Evolutionary conservation across 2,888 invertebrate species (phyloP), one percentile per base, ranked within the genome.

Genomic region (Seira musarum): DNA sequence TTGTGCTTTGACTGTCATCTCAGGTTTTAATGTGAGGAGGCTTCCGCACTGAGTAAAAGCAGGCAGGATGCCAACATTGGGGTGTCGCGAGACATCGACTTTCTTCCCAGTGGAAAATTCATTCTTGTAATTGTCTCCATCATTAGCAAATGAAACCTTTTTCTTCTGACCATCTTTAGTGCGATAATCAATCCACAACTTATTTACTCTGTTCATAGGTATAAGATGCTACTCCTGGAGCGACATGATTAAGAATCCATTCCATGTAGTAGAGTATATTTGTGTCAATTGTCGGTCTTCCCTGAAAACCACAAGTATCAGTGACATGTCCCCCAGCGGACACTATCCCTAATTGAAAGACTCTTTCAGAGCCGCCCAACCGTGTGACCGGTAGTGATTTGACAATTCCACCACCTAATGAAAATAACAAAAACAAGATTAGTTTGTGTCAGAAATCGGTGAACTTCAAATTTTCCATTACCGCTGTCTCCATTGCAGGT

Each of bases 191-290:
- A 8, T 67, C 49, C 40, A 17, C 73, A 5, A 1, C 30, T 30
- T 15, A 24, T 19, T 61, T 70, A 35, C 53, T 60, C 13, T 25
- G 1, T 10, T 61, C 57, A 19, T 40, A 70, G 25, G 53, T 40
- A n/a, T 77, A 72, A 1, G 71, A 60, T 15, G 57, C 19, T 8
- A 46, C 76, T 24, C 72, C 76, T 3, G 68, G 71, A 5, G 24
- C 61, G 1, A 81, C 66, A 13, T 84, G 80, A 57, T 85, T 77
- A 21, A 85, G 40, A 49, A 85, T 85, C 85, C 85, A 85, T 6
- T 81, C 80, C 73, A 85, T 76, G 75, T 77, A 82, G 30, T 82
- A 83, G 13, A 85, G 40, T 6, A 84, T 81, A 60, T 83, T 85
- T 0, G 82, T 81, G 60, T 71, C 83, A 21, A 84, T 80, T 17